A percentile compares a stretch with the other conserved stretches of the same genome.
Conservation (phyloP, 2,113 vertebrate species). For the Willisornis vidua region DNA sequence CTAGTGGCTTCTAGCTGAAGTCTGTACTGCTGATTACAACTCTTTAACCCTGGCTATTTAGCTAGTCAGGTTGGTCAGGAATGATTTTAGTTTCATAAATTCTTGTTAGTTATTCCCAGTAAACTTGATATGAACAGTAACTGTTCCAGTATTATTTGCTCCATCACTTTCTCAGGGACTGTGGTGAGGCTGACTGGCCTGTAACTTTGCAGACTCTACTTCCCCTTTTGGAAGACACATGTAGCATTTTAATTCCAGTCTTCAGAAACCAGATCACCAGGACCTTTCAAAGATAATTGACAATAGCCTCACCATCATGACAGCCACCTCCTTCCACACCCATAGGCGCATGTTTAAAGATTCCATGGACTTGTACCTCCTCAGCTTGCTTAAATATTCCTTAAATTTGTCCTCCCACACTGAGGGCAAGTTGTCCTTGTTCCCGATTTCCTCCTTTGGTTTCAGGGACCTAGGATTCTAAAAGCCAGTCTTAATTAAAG, state of each 20-base stretch:
- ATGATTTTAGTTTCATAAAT: neutral
- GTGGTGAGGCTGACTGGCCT: neutral
- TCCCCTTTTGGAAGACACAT: neutral
- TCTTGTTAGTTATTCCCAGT: neutral
- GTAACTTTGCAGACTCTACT: neutral
- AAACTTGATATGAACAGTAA: neutral
- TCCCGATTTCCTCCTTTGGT: neutral
- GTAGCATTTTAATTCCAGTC: neutral
- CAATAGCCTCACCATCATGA: neutral
- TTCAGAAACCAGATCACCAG: neutral
- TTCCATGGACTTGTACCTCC: neutral
- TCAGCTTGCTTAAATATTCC: neutral
- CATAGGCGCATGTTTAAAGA: neutral
- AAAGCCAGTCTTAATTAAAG: neutral
- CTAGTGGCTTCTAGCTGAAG: neutral
- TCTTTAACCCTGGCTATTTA: neutral
- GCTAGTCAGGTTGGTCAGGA: neutral
- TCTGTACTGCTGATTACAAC: neutral
- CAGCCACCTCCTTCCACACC: neutral
- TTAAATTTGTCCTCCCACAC: neutral
- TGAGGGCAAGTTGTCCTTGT: neutral
- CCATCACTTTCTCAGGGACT: neutral
- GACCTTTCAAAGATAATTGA: neutral
- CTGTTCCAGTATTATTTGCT: neutral
- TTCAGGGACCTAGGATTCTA: neutral